These are phyloP conservation scores for Schizaphis graminum DNA, from an alignment of 2,888 invertebrate genomes.

Conservation along the genomic window DNA sequence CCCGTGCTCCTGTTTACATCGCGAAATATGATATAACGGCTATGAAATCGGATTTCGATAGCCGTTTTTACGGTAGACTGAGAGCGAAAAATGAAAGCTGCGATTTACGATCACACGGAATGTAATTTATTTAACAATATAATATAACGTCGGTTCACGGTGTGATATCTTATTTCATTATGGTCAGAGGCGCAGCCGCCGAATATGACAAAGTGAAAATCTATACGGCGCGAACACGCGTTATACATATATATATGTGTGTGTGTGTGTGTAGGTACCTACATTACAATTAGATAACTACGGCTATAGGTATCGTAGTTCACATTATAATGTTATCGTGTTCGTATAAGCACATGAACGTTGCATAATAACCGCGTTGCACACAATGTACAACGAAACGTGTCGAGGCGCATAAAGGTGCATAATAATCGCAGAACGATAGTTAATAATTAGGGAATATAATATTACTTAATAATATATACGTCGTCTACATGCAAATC, in stretches of 20 bases:
- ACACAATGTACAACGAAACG: neutral
- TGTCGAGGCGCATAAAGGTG: neutral
- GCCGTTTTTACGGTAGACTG: neutral
- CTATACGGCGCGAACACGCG: neutral
- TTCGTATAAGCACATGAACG: neutral
- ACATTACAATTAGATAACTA: neutral
- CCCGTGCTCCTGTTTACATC: neutral
- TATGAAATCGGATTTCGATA: neutral
- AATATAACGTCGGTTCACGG: neutral
- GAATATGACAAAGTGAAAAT: neutral
- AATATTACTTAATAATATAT: neutral
- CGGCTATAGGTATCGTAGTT: neutral
- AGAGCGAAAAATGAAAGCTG: neutral
- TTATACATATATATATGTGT: neutral
- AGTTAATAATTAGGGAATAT: neutral
- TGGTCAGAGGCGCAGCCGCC: neutral
- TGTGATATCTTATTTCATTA: slow-evolving; percentile 3
- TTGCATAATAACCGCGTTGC: neutral
- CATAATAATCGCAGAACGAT: neutral
- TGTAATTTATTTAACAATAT: neutral
- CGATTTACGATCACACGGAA: neutral
- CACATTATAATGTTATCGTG: neutral
- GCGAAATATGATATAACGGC: neutral
- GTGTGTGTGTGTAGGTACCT: neutral
- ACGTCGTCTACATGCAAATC: neutral